A percentile compares a stretch with the other conserved stretches of the same genome.
Conservation (phyloP, 2,797 vertebrate species). For the Phalanger gymnotis region DNA sequence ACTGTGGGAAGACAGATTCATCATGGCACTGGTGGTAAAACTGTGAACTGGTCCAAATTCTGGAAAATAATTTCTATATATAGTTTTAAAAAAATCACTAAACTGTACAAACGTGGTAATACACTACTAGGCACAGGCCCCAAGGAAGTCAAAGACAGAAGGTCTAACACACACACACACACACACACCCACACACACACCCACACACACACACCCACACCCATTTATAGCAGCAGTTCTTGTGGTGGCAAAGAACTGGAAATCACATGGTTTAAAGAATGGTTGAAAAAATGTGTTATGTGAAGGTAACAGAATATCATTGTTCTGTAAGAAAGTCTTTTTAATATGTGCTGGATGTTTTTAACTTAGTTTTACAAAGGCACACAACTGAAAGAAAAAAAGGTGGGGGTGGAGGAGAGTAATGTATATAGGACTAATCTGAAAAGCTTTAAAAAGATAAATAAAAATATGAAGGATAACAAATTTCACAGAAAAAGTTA, state of each 20-base stretch:
- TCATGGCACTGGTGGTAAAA: neutral
- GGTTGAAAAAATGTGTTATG: neutral
- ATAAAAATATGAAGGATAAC: neutral
- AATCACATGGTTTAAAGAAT: neutral
- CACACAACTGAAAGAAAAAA: slow-evolving; percentile 33
- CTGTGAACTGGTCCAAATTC: neutral
- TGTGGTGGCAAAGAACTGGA: neutral
- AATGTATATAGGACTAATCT: slow-evolving; percentile 18
- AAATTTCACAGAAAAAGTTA: slow-evolving; percentile 37
- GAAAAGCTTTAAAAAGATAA: slow-evolving; percentile 43
- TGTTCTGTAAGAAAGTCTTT: slow-evolving; percentile 2
- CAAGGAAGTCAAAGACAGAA: neutral
- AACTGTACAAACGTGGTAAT: neutral
- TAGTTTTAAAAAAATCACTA: neutral
- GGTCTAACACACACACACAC: neutral
- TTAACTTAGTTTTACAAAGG: slow-evolving; percentile 35
- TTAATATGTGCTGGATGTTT: neutral
- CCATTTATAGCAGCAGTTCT: neutral
- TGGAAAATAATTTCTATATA: neutral
- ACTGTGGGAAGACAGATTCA: neutral
- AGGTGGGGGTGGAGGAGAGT: slow-evolving; percentile 34
- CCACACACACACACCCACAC: too few species aligned
- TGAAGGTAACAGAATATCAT: neutral
- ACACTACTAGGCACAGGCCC: neutral
- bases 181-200: too few species aligned